Evolutionary conservation across 1,140 invertebrate genomes (phyloP).

Genomic region (Heliconius hermathena): DNA sequence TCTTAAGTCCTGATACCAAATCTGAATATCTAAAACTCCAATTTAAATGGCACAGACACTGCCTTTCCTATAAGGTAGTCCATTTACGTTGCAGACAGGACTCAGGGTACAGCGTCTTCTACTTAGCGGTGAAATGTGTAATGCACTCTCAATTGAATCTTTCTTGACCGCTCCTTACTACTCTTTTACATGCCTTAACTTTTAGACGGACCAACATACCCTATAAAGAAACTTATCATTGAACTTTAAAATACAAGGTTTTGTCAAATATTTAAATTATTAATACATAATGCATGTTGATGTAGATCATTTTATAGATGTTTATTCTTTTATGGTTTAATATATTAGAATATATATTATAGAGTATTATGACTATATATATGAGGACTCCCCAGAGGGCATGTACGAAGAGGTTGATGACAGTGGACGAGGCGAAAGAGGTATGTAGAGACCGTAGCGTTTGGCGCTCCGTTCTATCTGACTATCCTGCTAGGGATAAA

Average conservation of each 20-base stretch:
- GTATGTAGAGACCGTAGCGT: too few relatives aligned
- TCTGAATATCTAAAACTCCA: constrained; percentile 45
- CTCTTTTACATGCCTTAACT: constrained; percentile 49
- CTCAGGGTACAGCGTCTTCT: constrained; percentile 65
- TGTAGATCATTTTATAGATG: too few relatives aligned
- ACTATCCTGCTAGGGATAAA: too few relatives aligned
- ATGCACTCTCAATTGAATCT: constrained; percentile 52
- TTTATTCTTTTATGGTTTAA: background rate
- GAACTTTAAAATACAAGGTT: background rate
- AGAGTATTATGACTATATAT: too few relatives aligned
- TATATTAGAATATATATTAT: background rate
- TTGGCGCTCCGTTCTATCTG: too few relatives aligned
- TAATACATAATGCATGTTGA: background rate
- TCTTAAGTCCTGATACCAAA: constrained; percentile 26
- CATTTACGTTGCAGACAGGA: constrained; percentile 57
- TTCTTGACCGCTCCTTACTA: constrained; percentile 47
- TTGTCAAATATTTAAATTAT: constrained; percentile 10
- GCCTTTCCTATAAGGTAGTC: constrained; percentile 69
- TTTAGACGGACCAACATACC: constrained; percentile 41
- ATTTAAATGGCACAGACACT: constrained; percentile 49
- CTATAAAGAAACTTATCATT: constrained; percentile 26
- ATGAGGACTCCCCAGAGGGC: too few relatives aligned
- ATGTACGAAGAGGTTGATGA: too few relatives aligned
- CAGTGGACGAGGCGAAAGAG: too few relatives aligned
- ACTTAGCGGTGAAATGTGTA: constrained; percentile 75